Conservation (phyloP, 2,888 invertebrate species). For the Cosmia trapezina region DNA sequence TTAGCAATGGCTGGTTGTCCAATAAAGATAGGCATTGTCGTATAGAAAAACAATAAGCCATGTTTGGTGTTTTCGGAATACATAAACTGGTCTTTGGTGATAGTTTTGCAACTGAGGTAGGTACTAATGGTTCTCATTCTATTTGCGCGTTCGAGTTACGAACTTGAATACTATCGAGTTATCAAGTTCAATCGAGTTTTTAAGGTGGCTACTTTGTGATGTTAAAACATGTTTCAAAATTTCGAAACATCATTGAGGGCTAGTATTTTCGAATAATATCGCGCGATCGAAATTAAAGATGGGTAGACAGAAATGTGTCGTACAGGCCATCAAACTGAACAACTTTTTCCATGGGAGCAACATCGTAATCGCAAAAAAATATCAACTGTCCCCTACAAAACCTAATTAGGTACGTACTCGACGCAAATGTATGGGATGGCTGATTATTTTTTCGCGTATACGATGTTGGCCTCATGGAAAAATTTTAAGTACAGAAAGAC, state of each 20-base stretch:
- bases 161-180: not conserved
- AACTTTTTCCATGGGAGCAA: too few relatives aligned
- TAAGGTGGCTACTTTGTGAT: not conserved
- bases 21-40: constrained; percentile 65
- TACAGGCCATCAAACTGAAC: too few relatives aligned
- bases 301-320: too few relatives aligned
- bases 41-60: constrained; percentile 52
- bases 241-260: not conserved
- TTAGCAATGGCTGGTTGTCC: constrained; percentile 36
- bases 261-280: not conserved
- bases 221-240: not conserved
- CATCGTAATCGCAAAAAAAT: too few relatives aligned
- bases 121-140: constrained; percentile 23
- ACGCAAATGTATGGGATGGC: too few relatives aligned
- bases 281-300: not conserved
- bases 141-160: not conserved
- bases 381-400: too few relatives aligned
- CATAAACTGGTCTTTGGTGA: constrained; percentile 33
- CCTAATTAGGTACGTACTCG: too few relatives aligned
- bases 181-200: not conserved
- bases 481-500: too few relatives aligned
- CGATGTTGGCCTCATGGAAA: too few relatives aligned
- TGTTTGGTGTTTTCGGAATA: constrained; percentile 60
- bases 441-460: too few relatives aligned
- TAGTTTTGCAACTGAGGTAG: constrained; percentile 13